A percentile compares a stretch with the other conserved stretches of the same genome.
phyloP scores from a whole-genome alignment of 2,888 invertebrate species.

The Aporophyla lueneburgensis region DNA sequence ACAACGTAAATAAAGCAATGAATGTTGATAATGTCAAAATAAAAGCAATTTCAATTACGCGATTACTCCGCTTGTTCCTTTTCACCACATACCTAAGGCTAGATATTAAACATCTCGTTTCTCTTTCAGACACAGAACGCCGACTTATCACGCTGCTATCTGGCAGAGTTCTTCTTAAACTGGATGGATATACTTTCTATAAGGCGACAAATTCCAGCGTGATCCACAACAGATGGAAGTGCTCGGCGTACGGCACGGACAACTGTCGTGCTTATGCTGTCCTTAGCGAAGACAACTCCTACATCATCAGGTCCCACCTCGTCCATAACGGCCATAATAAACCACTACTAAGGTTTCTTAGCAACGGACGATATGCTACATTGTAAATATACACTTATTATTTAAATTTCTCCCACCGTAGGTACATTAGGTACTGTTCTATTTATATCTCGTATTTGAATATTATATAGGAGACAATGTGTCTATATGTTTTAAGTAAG shows the following conservation, averaged over 20 bases:
- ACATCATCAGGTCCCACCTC: constrained; percentile 39
- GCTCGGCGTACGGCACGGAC: constrained; percentile 52
- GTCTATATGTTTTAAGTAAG: neutral
- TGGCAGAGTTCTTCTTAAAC: constrained; percentile 67
- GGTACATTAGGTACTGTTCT: neutral
- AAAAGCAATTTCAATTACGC: neutral
- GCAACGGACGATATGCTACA: constrained; percentile 40
- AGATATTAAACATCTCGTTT: neutral
- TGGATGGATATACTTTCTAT: constrained; percentile 70
- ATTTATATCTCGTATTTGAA: neutral
- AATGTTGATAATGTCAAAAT: neutral
- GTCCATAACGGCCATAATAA: constrained; percentile 49
- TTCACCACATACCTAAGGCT: neutral
- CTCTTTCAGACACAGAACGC: constrained; percentile 29
- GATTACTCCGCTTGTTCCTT: neutral
- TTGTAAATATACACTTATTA: neutral
- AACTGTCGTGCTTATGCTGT: constrained; percentile 55
- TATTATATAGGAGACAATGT: neutral
- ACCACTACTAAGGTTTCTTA: constrained; percentile 33
- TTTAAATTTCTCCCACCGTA: neutral
- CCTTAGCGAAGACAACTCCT: constrained; percentile 42
- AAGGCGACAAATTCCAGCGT: constrained; percentile 40
- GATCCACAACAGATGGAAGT: constrained; percentile 51
- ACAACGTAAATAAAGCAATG: too few species aligned
- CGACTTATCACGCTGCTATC: constrained; percentile 57